These are phyloP conservation scores for Drosophila ohnishii DNA, from an alignment of 1,140 invertebrate genomes.

Conservation along the genomic window DNA sequence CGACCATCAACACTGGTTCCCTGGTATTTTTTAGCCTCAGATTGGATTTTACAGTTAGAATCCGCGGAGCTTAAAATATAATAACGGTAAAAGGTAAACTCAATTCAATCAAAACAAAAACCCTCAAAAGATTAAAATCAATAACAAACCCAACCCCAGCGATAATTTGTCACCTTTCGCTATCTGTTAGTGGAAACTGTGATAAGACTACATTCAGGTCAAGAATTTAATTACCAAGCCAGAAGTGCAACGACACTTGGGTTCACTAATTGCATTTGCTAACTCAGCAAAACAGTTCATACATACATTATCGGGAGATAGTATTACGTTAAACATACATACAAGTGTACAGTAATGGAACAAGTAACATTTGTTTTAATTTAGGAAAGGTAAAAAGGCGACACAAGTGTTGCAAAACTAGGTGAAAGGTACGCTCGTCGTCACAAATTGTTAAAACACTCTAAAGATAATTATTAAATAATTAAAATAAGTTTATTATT, in stretches of 20 bases:
- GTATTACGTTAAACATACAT: background rate
- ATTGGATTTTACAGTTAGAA: background rate
- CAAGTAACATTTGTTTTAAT: background rate
- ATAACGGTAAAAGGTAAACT: background rate
- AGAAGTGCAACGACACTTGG: conserved; percentile 33
- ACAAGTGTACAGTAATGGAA: background rate
- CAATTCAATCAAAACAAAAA: background rate
- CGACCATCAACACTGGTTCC: conserved; percentile 14
- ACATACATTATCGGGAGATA: background rate
- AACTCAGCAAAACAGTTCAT: conserved; percentile 14
- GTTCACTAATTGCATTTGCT: conserved; percentile 38
- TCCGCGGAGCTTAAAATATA: conserved; percentile 14
- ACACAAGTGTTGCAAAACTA: background rate
- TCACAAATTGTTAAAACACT: no score
- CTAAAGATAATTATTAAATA: no score
- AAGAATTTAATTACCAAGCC: conserved; percentile 52
- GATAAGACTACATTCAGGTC: conserved; percentile 60
- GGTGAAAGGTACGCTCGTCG: background rate
- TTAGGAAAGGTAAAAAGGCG: background rate
- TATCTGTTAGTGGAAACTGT: conserved; percentile 35
- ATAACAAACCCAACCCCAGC: conserved; percentile 4
- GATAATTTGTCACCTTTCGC: conserved; percentile 38
- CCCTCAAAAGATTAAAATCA: conserved; percentile 26
- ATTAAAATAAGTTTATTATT: no score
- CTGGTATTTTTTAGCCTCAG: conserved; percentile 22